These are phyloP conservation scores for Cydia pomonella DNA, from an alignment of 1,140 invertebrate species.

Conservation along the genomic window DNA sequence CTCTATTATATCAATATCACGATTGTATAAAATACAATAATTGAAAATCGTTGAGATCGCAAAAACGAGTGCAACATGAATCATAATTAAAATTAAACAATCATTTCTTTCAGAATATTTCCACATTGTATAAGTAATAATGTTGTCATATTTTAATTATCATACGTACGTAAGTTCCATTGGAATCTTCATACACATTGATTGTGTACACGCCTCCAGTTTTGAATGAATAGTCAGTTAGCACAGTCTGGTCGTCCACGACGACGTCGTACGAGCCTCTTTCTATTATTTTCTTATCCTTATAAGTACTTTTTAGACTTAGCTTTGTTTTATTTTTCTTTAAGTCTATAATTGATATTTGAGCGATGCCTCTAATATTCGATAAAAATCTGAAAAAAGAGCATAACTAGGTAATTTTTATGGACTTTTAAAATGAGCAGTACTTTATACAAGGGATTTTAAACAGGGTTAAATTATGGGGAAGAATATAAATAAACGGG, in stretches of 20 bases:
- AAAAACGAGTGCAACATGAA: too few relatives aligned
- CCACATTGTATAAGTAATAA: background rate
- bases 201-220: slow-evolving; percentile 69
- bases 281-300: slow-evolving; percentile 48
- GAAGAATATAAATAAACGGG: background rate
- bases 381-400: slow-evolving; percentile 65
- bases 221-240: slow-evolving; percentile 54
- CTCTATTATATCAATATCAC: too few relatives aligned
- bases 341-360: slow-evolving; percentile 51
- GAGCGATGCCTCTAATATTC: slow-evolving; percentile 47
- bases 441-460: background rate
- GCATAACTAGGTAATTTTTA: slow-evolving; percentile 1
- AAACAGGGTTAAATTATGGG: too few relatives aligned
- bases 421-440: background rate
- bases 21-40: too few relatives aligned
- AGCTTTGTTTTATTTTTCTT: slow-evolving; percentile 60
- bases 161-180: slow-evolving; percentile 60
- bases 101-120: too few relatives aligned
- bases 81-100: too few relatives aligned
- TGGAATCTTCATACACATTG: slow-evolving; percentile 56
- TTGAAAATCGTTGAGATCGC: too few relatives aligned
- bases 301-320: slow-evolving; percentile 47
- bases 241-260: slow-evolving; percentile 50
- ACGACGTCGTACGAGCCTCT: slow-evolving; percentile 57
- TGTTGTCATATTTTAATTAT: background rate